phyloP scores from a whole-genome alignment of 2,113 vertebrate species.

The Neogale vison region DNA sequence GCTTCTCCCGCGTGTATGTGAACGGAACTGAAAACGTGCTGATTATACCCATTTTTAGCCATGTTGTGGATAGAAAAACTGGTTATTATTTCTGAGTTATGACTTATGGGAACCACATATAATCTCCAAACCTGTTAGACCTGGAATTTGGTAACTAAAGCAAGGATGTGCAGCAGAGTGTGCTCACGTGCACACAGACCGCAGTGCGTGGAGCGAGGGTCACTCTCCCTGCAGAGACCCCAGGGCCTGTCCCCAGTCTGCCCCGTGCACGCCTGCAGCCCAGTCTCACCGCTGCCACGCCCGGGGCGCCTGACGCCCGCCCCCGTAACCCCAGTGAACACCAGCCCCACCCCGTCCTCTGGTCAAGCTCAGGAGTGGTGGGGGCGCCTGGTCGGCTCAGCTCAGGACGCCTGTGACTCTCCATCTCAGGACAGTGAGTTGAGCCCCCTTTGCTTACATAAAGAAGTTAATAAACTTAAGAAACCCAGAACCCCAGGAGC shows the following conservation, averaged over 20 bases:
- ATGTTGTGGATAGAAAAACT: neutral
- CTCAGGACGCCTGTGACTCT: neutral
- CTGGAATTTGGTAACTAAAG: neutral
- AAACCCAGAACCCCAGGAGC: neutral
- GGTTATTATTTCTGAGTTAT: neutral
- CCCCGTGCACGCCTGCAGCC: too few species aligned
- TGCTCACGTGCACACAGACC: too few species aligned
- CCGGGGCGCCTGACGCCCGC: too few species aligned
- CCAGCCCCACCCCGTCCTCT: neutral
- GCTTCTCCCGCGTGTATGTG: neutral
- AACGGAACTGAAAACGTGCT: neutral
- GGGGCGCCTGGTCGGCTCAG: too few species aligned
- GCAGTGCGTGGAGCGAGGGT: too few species aligned
- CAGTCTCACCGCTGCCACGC: too few species aligned
- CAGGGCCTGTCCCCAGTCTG: too few species aligned
- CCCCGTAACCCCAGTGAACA: too few species aligned
- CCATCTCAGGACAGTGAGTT: too few species aligned
- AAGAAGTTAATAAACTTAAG: neutral
- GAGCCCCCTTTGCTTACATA: neutral
- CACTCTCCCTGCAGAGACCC: too few species aligned
- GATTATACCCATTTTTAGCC: slow-evolving; percentile 37
- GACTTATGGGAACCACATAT: neutral
- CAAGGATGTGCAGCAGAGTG: too few species aligned
- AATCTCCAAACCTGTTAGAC: neutral
- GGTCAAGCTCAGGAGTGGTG: neutral